Evolutionary conservation across 2,888 invertebrate species (phyloP).

Genomic region (Eupelmus urozonus): DNA sequence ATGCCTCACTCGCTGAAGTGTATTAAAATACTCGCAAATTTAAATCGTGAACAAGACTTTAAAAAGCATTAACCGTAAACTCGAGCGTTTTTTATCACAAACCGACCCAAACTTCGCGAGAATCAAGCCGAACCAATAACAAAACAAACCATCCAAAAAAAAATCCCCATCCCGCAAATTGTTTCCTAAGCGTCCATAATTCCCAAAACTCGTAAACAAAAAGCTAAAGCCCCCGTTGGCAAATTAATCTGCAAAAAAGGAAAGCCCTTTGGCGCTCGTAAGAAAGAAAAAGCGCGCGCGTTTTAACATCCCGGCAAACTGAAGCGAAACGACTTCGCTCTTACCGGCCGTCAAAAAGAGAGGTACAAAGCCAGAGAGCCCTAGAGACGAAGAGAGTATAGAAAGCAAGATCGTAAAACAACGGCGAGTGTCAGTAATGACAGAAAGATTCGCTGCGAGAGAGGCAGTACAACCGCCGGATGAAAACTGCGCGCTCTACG

Average conservation of each 20-base stretch:
- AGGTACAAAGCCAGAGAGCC: neutral
- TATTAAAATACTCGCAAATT: too few species aligned
- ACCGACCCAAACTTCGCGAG: too few species aligned
- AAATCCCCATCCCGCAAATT: neutral
- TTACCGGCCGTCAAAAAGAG: too few species aligned
- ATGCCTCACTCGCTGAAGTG: neutral
- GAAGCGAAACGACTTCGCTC: conserved; percentile 34
- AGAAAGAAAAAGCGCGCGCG: neutral
- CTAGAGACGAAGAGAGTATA: conserved; percentile 3
- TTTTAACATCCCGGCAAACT: conserved; percentile 22
- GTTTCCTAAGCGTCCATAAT: neutral
- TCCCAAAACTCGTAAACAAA: conserved; percentile 20
- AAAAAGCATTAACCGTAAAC: too few species aligned
- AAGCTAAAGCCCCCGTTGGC: neutral
- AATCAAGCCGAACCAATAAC: too few species aligned
- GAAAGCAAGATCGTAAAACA: conserved; percentile 55
- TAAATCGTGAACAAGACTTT: too few species aligned
- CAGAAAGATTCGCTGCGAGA: conserved; percentile 58
- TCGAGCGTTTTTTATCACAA: too few species aligned
- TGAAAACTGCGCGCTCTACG: conserved; percentile 61
- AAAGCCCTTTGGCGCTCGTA: too few species aligned
- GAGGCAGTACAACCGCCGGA: conserved; percentile 55
- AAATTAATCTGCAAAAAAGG: too few species aligned
- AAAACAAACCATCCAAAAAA: too few species aligned
- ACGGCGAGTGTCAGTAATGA: conserved; percentile 59